Evolutionary conservation across 1,140 invertebrate species (phyloP), one percentile per base, ranked within the genome.

Genomic region (Bombus polaris): DNA sequence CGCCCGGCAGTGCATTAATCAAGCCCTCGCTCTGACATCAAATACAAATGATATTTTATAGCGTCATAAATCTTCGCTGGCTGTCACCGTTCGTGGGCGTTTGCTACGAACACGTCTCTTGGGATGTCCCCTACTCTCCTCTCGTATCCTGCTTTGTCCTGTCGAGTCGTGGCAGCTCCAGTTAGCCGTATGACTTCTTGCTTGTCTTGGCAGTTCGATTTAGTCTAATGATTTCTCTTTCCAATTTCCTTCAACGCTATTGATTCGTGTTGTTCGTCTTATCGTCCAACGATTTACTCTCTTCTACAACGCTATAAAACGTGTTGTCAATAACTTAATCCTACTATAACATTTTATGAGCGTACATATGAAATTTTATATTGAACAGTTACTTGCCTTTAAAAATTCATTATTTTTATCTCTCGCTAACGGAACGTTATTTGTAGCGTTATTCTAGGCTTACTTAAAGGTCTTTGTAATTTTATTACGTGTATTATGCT

Each of bases 21-120:
- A 94, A 92, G 91, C 90, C 87, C 90, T 90, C 90, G 91, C 92
- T 92, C 91, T 92, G 92, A 94, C 93, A 93, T 93, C 92, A 94
- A 94, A 94, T 95, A 94, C 94, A 95, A 95, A 95, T 95, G 94
- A 94, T 95, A 95, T 94, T 95, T 95, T 95, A 95, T 94, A 93
- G 93, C 92, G 85, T 91, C 91, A 93, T 95, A 95, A 95, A 95
- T 95, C 92, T 93, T 94, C 89, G 86, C 86, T 86, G 88, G 91
- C 92, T 94, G 93, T 94, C 94, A 94, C 89, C 91, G 91, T 90
- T 86, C 89, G 91, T 92, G 92, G 91, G 92, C 91, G 92, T 91
- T 89, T 88, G 89, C 85, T 88, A 91, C 89, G 89, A 90, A 90
- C 91, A 90, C 88, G 87, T 92, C 88, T 92, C 91, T 75, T 89